Evolutionary conservation across 2,113 vertebrate genomes (phyloP).

Genomic region (Nothoprocta perdicaria): DNA sequence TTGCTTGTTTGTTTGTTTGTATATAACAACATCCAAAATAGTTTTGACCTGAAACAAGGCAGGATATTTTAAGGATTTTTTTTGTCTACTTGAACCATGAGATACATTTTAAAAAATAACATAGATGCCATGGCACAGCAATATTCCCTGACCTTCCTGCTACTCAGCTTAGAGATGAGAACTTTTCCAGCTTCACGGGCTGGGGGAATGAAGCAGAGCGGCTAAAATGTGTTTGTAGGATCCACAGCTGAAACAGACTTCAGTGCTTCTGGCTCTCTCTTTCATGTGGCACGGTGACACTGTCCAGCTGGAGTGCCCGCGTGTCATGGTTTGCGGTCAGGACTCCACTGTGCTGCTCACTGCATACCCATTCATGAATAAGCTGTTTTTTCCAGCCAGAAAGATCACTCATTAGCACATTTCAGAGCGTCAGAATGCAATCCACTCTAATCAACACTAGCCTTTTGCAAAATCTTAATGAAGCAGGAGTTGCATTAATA

Average conservation of each 20-base stretch:
- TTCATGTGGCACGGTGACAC: fast-evolving
- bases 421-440: neutral
- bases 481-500: neutral
- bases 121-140: fast-evolving
- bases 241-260: neutral
- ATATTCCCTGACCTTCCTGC: neutral
- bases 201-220: neutral
- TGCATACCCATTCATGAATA: fast-evolving
- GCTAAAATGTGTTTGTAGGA: neutral
- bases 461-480: neutral
- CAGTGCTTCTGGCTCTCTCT: neutral
- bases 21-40: neutral
- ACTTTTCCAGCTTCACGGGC: neutral
- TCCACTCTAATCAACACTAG: neutral
- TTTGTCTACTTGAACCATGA: neutral
- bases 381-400: neutral
- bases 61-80: neutral
- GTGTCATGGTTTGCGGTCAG: neutral
- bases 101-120: neutral
- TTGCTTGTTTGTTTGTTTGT: too few species aligned
- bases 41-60: neutral
- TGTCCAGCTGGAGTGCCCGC: neutral
- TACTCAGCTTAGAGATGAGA: neutral
- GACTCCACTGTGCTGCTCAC: neutral
- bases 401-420: neutral